A percentile compares a stretch with the other conserved stretches of the same genome.
Conservation (phyloP, 2,113 vertebrate genomes). For the Hyperoodon ampullatus region DNA sequence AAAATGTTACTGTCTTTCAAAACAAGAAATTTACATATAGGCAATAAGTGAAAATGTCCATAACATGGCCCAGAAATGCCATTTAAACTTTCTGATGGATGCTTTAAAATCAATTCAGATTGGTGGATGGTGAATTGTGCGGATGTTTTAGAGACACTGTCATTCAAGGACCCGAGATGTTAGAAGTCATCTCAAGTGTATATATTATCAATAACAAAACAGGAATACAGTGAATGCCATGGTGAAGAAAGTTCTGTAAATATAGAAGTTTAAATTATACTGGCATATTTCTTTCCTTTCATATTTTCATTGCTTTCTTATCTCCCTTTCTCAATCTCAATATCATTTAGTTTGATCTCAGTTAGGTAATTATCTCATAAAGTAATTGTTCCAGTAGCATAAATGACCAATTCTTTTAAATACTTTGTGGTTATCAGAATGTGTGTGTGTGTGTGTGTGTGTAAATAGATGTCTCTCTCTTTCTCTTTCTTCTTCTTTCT, state of each 20-base stretch:
- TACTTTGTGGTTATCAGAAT: neutral
- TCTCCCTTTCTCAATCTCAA: neutral
- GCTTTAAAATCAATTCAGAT: slow-evolving; percentile 21
- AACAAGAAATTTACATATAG: slow-evolving; percentile 56
- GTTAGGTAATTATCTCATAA: neutral
- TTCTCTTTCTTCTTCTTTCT: no score
- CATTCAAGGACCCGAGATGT: neutral
- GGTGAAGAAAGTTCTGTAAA: neutral
- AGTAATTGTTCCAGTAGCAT: neutral
- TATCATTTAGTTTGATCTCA: neutral
- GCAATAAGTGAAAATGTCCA: slow-evolving; percentile 46
- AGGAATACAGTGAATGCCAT: neutral
- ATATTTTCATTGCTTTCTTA: neutral
- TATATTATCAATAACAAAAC: slow-evolving; percentile 3
- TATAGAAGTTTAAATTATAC: neutral
- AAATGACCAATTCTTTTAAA: neutral
- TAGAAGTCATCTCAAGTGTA: neutral
- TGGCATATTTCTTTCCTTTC: neutral
- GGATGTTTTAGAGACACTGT: neutral
- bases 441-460: neutral
- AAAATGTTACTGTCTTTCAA: slow-evolving; percentile 60
- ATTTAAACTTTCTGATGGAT: slow-evolving; percentile 42
- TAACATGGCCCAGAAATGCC: slow-evolving; percentile 25
- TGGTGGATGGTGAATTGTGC: neutral
- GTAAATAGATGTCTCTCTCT: neutral